Evolutionary conservation across 1,140 invertebrate species (phyloP), one percentile per base, ranked within the genome.

Genomic region (Heliconius melpomene): DNA sequence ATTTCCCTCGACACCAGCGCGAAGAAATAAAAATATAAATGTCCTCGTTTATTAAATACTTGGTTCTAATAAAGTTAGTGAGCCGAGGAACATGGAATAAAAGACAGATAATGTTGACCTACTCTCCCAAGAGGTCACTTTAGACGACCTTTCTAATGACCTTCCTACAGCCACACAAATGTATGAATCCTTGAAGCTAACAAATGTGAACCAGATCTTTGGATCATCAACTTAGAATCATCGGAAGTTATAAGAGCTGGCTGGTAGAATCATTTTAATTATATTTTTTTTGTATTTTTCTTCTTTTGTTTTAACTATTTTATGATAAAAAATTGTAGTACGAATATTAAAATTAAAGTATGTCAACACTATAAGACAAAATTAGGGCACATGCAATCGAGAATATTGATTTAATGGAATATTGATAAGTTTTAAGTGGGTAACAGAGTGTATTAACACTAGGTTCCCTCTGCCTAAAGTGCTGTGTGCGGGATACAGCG

Each of bases 61-160:
- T 66, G 23, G 23, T 13, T 66, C 11, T 66, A 66, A 66, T 66
- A 29, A 66, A 66, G 23, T 66, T 13, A 66, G 23, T 66, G 23
- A 66, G 57, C 23, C 57, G 23, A 5, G 23, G 57, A 66, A 46
- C 72, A 16, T 46, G 72, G 20, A 40, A 52, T 74, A 74, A 52
- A 74, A 74, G 73, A 74, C 29, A 74, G 73, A 46, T 52, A 74
- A 74, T 52, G 73, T 46, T 52, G 73, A 50, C 73, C 73, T 74
- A 74, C 73, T 74, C 50, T 7, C 46, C 2, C 32, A 66, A 50
- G 72, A 74, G 46, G 73, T 74, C 46, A 74, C 73, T 52, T 74
- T 23, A 74, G 40, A 74, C 29, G 73, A 74, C 50, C 46, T 23
- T 54, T 66, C 26, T 26, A 23, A 26, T 23, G 57, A 66, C 57